A percentile compares a stretch with the other conserved stretches of the same genome.
Evolutionary conservation across 1,140 invertebrate species (phyloP).

Genomic region (Ephestia elutella): DNA sequence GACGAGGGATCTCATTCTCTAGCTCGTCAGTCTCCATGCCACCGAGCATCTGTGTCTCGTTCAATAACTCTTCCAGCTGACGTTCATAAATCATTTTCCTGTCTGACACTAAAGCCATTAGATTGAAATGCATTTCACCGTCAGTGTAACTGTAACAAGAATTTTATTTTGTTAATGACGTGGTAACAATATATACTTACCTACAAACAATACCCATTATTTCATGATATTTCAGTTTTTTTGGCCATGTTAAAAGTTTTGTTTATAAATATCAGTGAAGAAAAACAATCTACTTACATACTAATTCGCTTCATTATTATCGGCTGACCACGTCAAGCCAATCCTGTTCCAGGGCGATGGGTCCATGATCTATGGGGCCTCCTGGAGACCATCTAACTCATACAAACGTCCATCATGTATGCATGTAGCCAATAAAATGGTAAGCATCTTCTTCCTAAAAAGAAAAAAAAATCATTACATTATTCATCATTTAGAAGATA

Average conservation of each 20-base stretch:
- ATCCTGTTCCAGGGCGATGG: conserved; percentile 84
- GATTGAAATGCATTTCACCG: conserved; percentile 98
- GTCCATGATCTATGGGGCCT: conserved; percentile 93
- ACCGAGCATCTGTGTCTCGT: conserved; percentile 69
- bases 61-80: conserved; percentile 81
- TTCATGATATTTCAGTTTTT: too few species aligned
- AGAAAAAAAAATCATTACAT: conserved; percentile 3
- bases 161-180: background rate
- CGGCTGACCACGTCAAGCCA: conserved; percentile 94
- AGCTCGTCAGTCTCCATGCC: conserved; percentile 76
- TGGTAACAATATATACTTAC: too few species aligned
- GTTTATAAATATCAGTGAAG: too few species aligned
- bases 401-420: conserved; percentile 95
- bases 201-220: too few species aligned
- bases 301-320: conserved; percentile 96
- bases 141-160: conserved; percentile 85
- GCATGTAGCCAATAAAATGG: conserved; percentile 98
- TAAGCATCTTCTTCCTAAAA: conserved; percentile 94
- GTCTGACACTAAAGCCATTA: conserved; percentile 98
- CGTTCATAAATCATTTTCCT: conserved; percentile 89
- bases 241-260: too few species aligned
- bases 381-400: conserved; percentile 96
- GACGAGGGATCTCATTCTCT: conserved; percentile 82
- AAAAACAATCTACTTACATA: conserved; percentile 76
- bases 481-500: background rate